phyloP scores from a whole-genome alignment of 2,888 invertebrate genomes.

The Drosophila nr. medialis region DNA sequence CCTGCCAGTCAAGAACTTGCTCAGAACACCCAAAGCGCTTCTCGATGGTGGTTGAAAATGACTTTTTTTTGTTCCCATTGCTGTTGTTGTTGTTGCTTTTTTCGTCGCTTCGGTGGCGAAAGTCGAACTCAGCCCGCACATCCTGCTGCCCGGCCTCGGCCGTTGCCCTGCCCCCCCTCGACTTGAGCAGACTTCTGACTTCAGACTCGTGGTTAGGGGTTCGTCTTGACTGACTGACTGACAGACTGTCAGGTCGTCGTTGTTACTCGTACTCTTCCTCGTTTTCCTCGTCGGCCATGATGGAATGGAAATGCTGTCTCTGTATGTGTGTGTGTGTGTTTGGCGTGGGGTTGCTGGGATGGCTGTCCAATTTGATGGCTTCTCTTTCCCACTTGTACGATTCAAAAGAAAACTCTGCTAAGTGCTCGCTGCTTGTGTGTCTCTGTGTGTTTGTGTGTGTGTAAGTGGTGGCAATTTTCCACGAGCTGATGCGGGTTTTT shows the following conservation, averaged over 20 bases:
- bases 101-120: constrained; percentile 28
- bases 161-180: constrained; percentile 47
- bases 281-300: constrained; percentile 69
- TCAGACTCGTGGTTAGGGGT: constrained; percentile 21
- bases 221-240: constrained; percentile 66
- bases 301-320: constrained; percentile 65
- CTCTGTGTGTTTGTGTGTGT: constrained; percentile 12
- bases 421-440: constrained; percentile 43
- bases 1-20: constrained; percentile 47
- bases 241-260: constrained; percentile 53
- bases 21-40: constrained; percentile 17
- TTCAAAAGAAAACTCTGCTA: constrained; percentile 55
- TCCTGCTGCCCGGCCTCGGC: constrained; percentile 33
- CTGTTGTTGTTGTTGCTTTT: constrained; percentile 17
- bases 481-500: constrained; percentile 73
- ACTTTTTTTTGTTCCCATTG: constrained; percentile 17
- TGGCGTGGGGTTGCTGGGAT: constrained; percentile 48
- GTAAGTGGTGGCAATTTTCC: constrained; percentile 50
- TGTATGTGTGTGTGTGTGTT: constrained; percentile 24
- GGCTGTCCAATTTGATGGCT: constrained; percentile 44
- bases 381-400: constrained; percentile 46
- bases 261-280: constrained; percentile 27
- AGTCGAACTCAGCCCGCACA: constrained; percentile 38
- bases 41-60: constrained; percentile 57
- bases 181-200: constrained; percentile 4